Conservation (phyloP, 2,797 vertebrate genomes). For the Cetoscarus ocellatus region DNA sequence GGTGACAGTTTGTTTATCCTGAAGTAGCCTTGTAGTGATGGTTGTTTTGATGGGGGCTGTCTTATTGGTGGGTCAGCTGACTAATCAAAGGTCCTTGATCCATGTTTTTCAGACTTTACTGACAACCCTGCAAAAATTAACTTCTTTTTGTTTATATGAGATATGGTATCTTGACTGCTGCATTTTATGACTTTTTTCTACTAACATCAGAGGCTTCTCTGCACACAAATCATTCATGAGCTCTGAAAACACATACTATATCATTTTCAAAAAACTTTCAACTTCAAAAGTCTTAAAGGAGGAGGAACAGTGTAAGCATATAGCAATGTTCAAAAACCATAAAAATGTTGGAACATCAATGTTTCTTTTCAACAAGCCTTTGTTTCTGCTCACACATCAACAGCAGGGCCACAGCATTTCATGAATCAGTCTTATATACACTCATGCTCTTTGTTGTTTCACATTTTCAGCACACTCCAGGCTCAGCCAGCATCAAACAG, state of each 20-base stretch:
- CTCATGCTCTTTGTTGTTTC: slow-evolving; percentile 7
- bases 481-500: slow-evolving; percentile 29
- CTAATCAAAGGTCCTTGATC: too few species aligned
- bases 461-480: background rate
- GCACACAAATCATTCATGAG: background rate
- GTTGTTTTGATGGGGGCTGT: too few species aligned
- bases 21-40: too few species aligned
- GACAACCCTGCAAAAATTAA: background rate
- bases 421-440: background rate
- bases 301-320: background rate
- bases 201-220: slow-evolving; percentile 3
- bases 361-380: background rate
- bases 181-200: background rate
- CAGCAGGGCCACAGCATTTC: background rate
- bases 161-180: background rate
- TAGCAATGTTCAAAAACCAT: background rate
- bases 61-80: too few species aligned
- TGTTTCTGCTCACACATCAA: background rate
- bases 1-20: too few species aligned
- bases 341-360: background rate
- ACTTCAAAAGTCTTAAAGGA: background rate
- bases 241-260: background rate
- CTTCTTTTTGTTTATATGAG: background rate
- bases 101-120: too few species aligned
- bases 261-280: background rate